Conservation (phyloP, 2,113 vertebrate genomes). For the Haemorhous mexicanus region DNA sequence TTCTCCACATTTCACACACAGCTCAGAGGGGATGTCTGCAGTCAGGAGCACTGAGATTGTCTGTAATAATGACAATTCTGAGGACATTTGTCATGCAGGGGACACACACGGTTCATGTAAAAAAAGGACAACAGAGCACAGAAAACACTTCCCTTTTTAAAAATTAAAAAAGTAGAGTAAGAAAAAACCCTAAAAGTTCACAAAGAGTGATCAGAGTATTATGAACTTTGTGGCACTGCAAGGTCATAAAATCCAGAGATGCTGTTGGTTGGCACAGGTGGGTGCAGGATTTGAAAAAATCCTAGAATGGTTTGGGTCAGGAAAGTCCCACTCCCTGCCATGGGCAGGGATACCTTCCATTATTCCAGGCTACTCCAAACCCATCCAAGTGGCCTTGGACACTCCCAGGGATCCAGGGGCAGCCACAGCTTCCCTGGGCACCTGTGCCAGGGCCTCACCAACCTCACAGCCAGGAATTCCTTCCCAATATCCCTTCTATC, state of each 20-base stretch:
- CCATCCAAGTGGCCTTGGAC: accelerated
- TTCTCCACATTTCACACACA: neutral
- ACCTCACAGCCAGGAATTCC: accelerated
- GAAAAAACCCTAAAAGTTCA: neutral
- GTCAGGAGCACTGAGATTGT: neutral
- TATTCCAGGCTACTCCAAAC: accelerated
- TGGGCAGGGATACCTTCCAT: neutral
- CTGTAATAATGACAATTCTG: neutral
- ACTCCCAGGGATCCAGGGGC: neutral
- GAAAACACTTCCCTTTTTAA: neutral
- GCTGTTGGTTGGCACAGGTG: neutral
- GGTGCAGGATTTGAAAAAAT: neutral
- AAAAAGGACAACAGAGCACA: neutral
- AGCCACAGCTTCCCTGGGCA: neutral
- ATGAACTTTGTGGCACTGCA: neutral
- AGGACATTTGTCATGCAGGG: neutral
- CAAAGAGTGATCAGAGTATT: neutral
- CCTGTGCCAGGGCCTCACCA: accelerated
- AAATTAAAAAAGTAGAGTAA: neutral
- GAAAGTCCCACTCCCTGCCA: neutral
- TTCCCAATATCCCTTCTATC: accelerated
- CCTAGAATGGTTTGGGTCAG: neutral
- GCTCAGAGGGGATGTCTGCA: neutral
- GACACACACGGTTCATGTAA: accelerated
- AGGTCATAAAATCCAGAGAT: neutral